Percentiles rank a stretch among this genome's conserved stretches.
Evolutionary conservation across 2,797 vertebrate species (phyloP).

Genomic region (Setipinna tenuifilis): DNA sequence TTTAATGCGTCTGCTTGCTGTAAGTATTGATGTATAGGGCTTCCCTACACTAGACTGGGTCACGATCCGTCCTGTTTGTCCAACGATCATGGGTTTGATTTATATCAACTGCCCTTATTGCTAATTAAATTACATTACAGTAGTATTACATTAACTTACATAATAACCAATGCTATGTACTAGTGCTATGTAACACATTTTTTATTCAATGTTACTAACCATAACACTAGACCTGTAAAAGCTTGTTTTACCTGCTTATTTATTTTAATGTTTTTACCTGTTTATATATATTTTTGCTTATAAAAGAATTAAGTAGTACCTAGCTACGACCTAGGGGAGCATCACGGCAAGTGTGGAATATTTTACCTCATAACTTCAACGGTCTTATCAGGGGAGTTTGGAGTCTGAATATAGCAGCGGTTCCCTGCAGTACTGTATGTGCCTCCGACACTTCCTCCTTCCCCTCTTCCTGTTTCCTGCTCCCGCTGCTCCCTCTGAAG

Average conservation of each 20-base stretch:
- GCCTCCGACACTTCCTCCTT: conserved; percentile 69
- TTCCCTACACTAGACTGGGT: background rate
- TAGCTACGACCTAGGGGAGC: background rate
- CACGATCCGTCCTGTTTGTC: too few relatives aligned
- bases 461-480: conserved; percentile 62
- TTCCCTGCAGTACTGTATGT: conserved; percentile 55
- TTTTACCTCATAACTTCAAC: background rate
- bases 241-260: background rate
- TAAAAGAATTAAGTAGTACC: background rate
- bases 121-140: too few relatives aligned
- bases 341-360: background rate
- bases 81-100: too few relatives aligned
- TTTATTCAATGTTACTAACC: background rate
- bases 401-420: conserved; percentile 17
- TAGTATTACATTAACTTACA: too few relatives aligned
- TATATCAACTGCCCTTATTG: too few relatives aligned
- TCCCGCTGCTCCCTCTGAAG: conserved; percentile 67
- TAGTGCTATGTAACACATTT: background rate
- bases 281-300: too few relatives aligned
- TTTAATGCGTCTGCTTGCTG: conserved; percentile 3
- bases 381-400: conserved; percentile 2
- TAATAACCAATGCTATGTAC: background rate
- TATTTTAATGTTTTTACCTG: too few relatives aligned
- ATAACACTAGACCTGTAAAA: background rate
- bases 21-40: background rate